Base-by-base conservation (phyloP, 2,113 vertebrate genomes). In the Greenwoodochromis staneri region DNA sequence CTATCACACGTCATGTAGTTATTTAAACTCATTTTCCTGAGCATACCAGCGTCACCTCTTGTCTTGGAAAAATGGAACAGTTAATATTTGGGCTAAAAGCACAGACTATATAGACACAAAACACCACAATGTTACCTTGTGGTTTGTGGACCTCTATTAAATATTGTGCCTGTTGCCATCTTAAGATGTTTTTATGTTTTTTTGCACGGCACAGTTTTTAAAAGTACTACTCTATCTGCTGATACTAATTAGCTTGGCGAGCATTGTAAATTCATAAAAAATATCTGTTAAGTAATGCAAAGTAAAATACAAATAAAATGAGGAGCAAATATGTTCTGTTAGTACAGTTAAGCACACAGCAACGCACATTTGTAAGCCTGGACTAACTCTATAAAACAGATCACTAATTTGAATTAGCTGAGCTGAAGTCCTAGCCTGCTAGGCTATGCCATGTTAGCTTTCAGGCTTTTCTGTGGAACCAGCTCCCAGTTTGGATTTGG, bases 91-190 rank as follows among this genome's bases (percentile, higher is more conserved):
- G 27, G 6, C 17, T 51, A 34, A 78, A 78, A 19, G 14, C 42
- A 8, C 5, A 13, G 16, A 31, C 16, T 31, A 19, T 78, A 13
- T 49, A 47, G 16, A 19, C 13, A 5, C 38, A 29, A 76, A 14
- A 6, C 0, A 19, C 0, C 27, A 17, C 17, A 19, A 49, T 47
- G 0, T 31, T 29, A 78, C 24, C 9, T 17, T 4, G 24, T 29
- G 42, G 16, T 49, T 31, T 76, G 42, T 76, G 42, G 24, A 49
- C 71, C 63, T 40, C n/a, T 42, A 71, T 71, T 76, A 73, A 73
- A 27, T 27, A 73, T 73, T 73, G 8, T 71, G 36, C 40, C 69
- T 73, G 40, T 45, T 73, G 40, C 38, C 31, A 63, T 36, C 9
- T 36, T 36, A 19, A 10, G 0, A 24, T 0, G 21, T 21, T n/a